These are phyloP conservation scores for Scolopax mira DNA, from an alignment of 2,113 vertebrate species.

Conservation along the genomic window DNA sequence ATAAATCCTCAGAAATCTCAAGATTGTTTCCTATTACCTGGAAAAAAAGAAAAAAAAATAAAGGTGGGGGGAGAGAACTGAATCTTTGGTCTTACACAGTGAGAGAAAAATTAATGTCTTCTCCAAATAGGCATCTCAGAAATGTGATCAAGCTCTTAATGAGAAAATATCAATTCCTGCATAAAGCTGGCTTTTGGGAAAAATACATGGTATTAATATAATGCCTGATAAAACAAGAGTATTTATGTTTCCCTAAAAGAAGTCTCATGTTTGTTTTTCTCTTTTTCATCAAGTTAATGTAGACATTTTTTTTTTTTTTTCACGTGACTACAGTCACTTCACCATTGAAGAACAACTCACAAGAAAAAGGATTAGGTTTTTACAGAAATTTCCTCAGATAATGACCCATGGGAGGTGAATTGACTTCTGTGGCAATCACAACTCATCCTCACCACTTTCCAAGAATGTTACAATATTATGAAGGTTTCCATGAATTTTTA, in stretches of 20 bases:
- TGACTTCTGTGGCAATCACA: neutral
- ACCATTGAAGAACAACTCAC: neutral
- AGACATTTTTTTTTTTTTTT: neutral
- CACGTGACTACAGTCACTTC: neutral
- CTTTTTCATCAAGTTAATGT: neutral
- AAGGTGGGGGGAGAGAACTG: too few relatives aligned
- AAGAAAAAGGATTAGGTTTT: neutral
- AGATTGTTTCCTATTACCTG: neutral
- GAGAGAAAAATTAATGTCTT: neutral
- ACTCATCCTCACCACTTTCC: neutral
- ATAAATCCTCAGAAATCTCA: neutral
- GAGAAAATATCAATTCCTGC: neutral
- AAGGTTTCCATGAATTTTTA: neutral
- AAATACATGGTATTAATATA: neutral
- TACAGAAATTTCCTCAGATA: neutral
- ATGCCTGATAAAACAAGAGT: neutral
- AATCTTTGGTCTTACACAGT: neutral
- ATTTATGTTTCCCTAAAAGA: neutral
- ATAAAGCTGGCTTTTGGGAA: neutral
- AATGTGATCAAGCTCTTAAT: neutral
- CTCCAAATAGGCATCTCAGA: neutral
- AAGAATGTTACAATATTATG: neutral
- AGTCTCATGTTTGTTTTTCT: accelerated
- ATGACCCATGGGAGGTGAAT: accelerated
- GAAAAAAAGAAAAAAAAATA: neutral